phyloP scores from a whole-genome alignment of 2,797 vertebrate species.

The Argya squamiceps region DNA sequence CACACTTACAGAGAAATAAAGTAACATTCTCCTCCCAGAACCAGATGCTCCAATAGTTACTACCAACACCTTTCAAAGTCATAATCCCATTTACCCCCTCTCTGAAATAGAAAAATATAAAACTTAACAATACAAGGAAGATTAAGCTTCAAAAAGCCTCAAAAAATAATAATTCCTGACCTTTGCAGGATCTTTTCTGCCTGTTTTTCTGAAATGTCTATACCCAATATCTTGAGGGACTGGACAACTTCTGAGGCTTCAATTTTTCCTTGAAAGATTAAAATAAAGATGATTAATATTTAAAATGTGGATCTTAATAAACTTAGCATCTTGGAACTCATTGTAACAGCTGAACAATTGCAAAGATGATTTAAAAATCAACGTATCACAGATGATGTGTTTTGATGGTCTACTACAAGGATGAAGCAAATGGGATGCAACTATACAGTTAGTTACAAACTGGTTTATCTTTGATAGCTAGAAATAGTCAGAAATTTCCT shows the following conservation, averaged over 20 bases:
- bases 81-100: neutral
- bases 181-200: conserved; percentile 91
- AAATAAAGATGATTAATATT: neutral
- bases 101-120: neutral
- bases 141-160: neutral
- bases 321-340: neutral
- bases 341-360: neutral
- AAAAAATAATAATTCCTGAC: conserved; percentile 70
- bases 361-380: neutral
- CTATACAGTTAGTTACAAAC: neutral
- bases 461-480: neutral
- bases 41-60: neutral
- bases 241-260: conserved; percentile 89
- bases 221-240: conserved; percentile 87
- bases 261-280: conserved; percentile 82
- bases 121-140: neutral
- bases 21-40: neutral
- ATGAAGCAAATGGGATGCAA: neutral
- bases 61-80: neutral
- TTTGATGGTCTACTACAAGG: neutral
- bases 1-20: neutral
- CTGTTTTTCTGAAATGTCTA: conserved; percentile 85
- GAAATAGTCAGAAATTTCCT: neutral
- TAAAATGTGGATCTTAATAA: neutral
- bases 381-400: neutral